Evolutionary conservation across 2,888 invertebrate genomes (phyloP).

Genomic region (Eristalinus aeneus): DNA sequence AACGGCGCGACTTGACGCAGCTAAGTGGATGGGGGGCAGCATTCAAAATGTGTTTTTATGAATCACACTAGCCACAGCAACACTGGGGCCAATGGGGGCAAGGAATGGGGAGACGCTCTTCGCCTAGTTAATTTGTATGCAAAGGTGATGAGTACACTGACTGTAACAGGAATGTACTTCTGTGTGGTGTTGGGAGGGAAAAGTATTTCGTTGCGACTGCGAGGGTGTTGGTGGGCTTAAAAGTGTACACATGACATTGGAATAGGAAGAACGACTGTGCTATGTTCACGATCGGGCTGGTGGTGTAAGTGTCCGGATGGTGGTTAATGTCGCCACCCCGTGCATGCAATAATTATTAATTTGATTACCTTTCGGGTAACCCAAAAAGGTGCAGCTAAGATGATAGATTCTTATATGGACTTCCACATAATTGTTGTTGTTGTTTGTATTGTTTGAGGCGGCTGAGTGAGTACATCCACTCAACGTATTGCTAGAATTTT

Average conservation of each 20-base stretch:
- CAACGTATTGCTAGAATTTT: background rate
- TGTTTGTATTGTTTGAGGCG: background rate
- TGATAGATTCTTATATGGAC: constrained; percentile 47
- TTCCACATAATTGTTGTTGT: constrained; percentile 31
- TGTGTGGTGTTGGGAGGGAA: constrained; percentile 31
- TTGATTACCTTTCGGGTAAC: constrained; percentile 58
- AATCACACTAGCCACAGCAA: constrained; percentile 40
- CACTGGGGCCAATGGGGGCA: background rate
- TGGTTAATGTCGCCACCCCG: constrained; percentile 54
- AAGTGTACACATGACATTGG: constrained; percentile 60
- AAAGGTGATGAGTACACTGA: constrained; percentile 59
- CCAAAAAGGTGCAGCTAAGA: constrained; percentile 69
- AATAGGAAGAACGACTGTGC: constrained; percentile 39
- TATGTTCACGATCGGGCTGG: background rate
- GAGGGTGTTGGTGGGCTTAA: constrained; percentile 42
- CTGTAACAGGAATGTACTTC: constrained; percentile 48
- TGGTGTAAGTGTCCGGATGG: constrained; percentile 62
- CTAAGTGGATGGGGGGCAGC: background rate
- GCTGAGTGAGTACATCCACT: background rate
- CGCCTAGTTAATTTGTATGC: constrained; percentile 67
- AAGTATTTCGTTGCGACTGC: constrained; percentile 16
- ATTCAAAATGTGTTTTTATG: constrained; percentile 65
- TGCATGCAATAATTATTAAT: constrained; percentile 68
- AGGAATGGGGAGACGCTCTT: constrained; percentile 35
- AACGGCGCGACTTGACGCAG: background rate